These are phyloP conservation scores for Mormoops blainvillei DNA, from an alignment of 2,113 vertebrate species.

Conservation along the genomic window DNA sequence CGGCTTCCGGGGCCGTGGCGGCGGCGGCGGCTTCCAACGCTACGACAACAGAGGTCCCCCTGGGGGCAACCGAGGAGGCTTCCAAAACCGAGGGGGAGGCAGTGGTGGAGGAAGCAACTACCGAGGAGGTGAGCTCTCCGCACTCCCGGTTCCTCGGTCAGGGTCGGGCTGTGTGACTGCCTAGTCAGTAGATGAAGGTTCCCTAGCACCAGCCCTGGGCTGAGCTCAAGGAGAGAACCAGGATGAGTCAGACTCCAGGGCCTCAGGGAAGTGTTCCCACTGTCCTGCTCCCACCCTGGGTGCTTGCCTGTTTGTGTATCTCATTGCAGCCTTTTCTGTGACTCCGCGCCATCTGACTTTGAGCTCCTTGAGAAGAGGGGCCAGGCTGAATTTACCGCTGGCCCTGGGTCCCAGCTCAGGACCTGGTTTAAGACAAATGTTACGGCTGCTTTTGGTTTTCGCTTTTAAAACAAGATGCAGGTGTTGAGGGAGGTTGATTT, in stretches of 20 bases:
- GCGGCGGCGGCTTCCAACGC: slow-evolving; percentile 82
- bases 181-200: background rate
- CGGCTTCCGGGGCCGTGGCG: slow-evolving; percentile 84
- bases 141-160: background rate
- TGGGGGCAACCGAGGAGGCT: slow-evolving; percentile 78
- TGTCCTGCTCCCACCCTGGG: too few species aligned
- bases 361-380: background rate
- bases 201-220: background rate
- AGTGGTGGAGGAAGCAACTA: slow-evolving; percentile 79
- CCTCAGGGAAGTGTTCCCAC: background rate
- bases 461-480: background rate
- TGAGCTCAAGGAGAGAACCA: background rate
- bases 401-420: background rate
- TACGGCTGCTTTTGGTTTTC: background rate
- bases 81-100: slow-evolving; percentile 78
- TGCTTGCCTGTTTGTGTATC: background rate
- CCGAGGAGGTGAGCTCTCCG: slow-evolving; percentile 70
- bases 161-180: background rate
- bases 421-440: background rate
- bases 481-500: background rate
- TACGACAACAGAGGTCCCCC: slow-evolving; percentile 85
- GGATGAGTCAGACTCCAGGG: background rate
- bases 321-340: background rate
- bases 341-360: background rate
- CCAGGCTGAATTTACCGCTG: background rate